A percentile compares a stretch with the other conserved stretches of the same genome.
Evolutionary conservation across 1,140 invertebrate genomes (phyloP).

Genomic region (Grapholita molesta): DNA sequence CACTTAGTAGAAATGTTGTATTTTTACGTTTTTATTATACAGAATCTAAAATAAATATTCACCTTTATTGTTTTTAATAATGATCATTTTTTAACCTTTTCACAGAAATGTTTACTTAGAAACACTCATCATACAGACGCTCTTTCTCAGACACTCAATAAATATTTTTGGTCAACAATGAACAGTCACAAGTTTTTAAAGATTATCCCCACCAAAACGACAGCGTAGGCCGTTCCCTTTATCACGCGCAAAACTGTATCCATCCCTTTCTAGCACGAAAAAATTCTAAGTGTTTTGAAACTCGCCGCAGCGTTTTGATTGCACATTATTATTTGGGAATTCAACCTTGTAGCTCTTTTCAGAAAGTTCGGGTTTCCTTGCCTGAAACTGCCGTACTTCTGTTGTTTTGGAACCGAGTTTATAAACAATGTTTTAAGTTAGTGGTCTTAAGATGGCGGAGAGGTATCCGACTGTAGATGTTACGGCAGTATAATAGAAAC

Average conservation of each 20-base stretch:
- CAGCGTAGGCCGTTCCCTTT: constrained; percentile 71
- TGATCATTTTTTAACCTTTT: too few relatives aligned
- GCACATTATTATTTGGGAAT: constrained; percentile 17
- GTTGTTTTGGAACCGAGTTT: constrained; percentile 22
- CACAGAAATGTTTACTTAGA: background rate
- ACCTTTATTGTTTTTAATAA: too few relatives aligned
- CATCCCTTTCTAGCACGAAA: constrained; percentile 63
- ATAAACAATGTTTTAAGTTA: constrained; percentile 10
- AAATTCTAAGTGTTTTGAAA: constrained; percentile 58
- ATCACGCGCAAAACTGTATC: constrained; percentile 63
- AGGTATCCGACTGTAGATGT: background rate
- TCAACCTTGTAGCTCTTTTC: background rate
- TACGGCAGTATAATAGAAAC: constrained; percentile 12
- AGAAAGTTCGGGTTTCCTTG: constrained; percentile 27
- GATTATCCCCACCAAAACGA: constrained; percentile 65
- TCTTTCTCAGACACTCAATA: background rate
- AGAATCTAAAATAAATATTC: too few relatives aligned
- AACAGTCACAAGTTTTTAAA: constrained; percentile 65
- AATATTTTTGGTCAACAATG: constrained; percentile 24
- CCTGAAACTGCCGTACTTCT: constrained; percentile 13
- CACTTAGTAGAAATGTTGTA: too few relatives aligned
- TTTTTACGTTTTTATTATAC: too few relatives aligned
- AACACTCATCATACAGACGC: too few relatives aligned
- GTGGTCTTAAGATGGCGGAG: constrained; percentile 8
- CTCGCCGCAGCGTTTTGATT: constrained; percentile 44